Conservation (phyloP, 1,140 invertebrate species). For the Epicauta chinensis region DNA sequence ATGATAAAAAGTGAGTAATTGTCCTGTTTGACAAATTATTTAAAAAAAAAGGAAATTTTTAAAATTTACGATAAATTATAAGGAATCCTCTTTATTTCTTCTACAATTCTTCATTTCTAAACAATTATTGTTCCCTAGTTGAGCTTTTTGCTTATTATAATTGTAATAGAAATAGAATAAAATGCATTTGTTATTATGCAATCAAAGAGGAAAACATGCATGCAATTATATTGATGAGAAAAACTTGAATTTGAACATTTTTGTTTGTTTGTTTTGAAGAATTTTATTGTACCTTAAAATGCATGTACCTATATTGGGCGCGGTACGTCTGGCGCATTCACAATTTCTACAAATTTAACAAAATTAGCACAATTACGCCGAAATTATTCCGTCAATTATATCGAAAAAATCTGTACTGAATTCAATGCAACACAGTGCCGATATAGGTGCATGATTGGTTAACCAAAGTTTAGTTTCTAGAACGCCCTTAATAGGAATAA, state of each 20-base stretch:
- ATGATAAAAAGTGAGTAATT: too few relatives aligned
- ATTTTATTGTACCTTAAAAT: not conserved
- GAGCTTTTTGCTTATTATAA: conserved; percentile 31
- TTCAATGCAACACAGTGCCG: not conserved
- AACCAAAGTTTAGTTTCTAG: conserved; percentile 39
- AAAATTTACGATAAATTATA: not conserved
- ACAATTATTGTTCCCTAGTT: conserved; percentile 14
- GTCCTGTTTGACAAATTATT: too few relatives aligned
- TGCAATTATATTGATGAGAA: not conserved
- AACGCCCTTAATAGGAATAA: conserved; percentile 24
- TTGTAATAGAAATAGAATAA: conserved; percentile 27
- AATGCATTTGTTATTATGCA: conserved; percentile 40
- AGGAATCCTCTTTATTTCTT: too few relatives aligned
- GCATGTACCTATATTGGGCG: conserved; percentile 27
- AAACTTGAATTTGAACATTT: not conserved
- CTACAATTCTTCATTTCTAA: not conserved
- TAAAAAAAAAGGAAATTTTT: conserved; percentile 9
- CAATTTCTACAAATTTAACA: not conserved
- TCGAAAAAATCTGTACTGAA: not conserved
- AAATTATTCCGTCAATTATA: conserved; percentile 23
- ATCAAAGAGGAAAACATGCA: conserved; percentile 24
- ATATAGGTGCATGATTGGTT: conserved; percentile 33
- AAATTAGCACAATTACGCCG: conserved; percentile 20
- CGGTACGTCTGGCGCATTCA: too few relatives aligned
- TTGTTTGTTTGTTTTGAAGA: not conserved